Percentiles rank a stretch among this genome's conserved stretches.
phyloP scores from a whole-genome alignment of 2,113 vertebrate genomes.

The Heptranchias perlo region DNA sequence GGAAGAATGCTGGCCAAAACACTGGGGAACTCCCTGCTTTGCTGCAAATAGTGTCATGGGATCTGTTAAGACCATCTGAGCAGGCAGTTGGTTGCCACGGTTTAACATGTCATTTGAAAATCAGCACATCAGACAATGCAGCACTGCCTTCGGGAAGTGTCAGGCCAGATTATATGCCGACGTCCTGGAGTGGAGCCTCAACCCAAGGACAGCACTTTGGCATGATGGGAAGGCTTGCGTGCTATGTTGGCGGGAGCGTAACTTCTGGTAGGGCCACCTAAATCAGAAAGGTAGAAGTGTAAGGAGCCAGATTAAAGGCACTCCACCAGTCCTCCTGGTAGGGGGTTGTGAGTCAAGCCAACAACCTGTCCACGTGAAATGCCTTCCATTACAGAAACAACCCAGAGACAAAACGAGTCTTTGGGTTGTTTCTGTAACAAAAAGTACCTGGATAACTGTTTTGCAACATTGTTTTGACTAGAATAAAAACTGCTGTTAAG shows the following conservation, averaged over 20 bases:
- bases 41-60: not conserved
- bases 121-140: too few species aligned
- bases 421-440: not conserved
- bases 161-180: too few species aligned
- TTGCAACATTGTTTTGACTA: not conserved
- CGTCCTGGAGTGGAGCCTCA: too few species aligned
- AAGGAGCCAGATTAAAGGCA: not conserved
- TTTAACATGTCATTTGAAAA: too few species aligned
- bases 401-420: too few species aligned
- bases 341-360: not conserved
- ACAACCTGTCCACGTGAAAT: not conserved
- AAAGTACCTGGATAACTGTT: not conserved
- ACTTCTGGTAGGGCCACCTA: too few species aligned
- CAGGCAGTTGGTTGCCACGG: too few species aligned
- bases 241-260: not conserved
- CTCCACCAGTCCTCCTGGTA: not conserved
- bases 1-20: not conserved
- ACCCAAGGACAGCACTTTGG: not conserved
- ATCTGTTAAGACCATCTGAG: not conserved
- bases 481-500: not conserved
- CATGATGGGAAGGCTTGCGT: not conserved
- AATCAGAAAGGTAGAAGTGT: too few species aligned
- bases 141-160: too few species aligned
- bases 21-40: not conserved
- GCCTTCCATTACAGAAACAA: too few species aligned